Evolutionary conservation across 2,888 invertebrate species (phyloP).

Genomic region (Teleogryllus oceanicus): DNA sequence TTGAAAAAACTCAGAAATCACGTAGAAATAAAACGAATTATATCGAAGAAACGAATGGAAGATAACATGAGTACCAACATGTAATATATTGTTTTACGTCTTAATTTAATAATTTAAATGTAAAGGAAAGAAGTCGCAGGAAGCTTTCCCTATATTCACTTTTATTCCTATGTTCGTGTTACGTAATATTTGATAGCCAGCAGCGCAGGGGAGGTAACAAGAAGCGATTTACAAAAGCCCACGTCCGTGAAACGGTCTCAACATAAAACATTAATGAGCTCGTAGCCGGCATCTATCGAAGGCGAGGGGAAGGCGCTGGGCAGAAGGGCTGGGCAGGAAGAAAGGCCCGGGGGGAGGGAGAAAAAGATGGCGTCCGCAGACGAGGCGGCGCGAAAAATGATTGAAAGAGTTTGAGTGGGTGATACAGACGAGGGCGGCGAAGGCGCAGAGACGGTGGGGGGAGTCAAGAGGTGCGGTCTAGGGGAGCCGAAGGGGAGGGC

Average conservation of each 20-base stretch:
- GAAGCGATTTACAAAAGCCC: background rate
- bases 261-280: slow-evolving; percentile 25
- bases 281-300: background rate
- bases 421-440: background rate
- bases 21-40: no score
- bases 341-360: slow-evolving; percentile 20
- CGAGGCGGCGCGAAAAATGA: slow-evolving; percentile 31
- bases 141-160: background rate
- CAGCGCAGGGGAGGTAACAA: background rate
- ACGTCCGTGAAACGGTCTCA: background rate
- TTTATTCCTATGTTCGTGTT: background rate
- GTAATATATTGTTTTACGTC: no score
- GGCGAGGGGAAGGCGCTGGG: slow-evolving; percentile 23
- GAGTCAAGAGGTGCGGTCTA: slow-evolving; percentile 4
- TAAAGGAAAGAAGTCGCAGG: background rate
- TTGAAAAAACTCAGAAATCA: no score
- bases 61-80: no score
- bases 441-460: slow-evolving; percentile 1
- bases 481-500: slow-evolving; percentile 12
- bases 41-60: no score
- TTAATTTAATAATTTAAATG: no score
- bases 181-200: background rate
- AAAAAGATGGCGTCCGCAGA: slow-evolving; percentile 30
- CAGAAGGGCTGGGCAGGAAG: slow-evolving; percentile 20
- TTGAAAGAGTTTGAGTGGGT: slow-evolving; percentile 28